Evolutionary conservation across 2,113 vertebrate species (phyloP).

Genomic region (Ptilonorhynchus violaceus): DNA sequence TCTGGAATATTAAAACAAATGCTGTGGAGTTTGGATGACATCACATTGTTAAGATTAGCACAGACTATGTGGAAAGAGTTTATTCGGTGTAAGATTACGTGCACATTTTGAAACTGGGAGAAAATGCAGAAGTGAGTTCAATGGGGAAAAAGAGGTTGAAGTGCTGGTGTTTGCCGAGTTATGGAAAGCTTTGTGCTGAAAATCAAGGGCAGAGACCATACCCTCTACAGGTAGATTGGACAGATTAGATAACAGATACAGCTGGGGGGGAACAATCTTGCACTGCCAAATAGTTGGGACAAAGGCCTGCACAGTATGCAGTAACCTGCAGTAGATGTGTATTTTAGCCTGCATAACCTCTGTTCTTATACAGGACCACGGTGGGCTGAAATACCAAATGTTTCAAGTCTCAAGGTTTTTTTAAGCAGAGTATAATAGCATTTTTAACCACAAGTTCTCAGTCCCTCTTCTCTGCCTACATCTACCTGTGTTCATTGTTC

Average conservation of each 20-base stretch:
- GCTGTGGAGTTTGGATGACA: slow-evolving; percentile 21
- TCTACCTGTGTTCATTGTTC: background rate
- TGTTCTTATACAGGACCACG: background rate
- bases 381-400: background rate
- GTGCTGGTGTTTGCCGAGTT: accelerated
- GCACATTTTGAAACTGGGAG: background rate
- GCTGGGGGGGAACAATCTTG: background rate
- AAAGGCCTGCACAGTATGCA: background rate
- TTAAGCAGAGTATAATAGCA: background rate
- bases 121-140: background rate
- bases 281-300: background rate
- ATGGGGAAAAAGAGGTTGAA: background rate
- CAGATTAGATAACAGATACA: background rate
- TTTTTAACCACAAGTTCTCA: background rate
- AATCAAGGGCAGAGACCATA: background rate
- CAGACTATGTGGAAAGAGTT: background rate
- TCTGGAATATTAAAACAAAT: slow-evolving; percentile 52
- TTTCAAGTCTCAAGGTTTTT: background rate
- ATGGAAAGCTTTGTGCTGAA: background rate
- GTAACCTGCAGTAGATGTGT: background rate
- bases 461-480: background rate
- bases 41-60: slow-evolving; percentile 38
- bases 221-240: background rate
- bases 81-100: background rate
- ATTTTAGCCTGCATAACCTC: background rate